These are phyloP conservation scores for Rhinoraja longicauda DNA, from an alignment of 2,797 vertebrate genomes.

Conservation along the genomic window DNA sequence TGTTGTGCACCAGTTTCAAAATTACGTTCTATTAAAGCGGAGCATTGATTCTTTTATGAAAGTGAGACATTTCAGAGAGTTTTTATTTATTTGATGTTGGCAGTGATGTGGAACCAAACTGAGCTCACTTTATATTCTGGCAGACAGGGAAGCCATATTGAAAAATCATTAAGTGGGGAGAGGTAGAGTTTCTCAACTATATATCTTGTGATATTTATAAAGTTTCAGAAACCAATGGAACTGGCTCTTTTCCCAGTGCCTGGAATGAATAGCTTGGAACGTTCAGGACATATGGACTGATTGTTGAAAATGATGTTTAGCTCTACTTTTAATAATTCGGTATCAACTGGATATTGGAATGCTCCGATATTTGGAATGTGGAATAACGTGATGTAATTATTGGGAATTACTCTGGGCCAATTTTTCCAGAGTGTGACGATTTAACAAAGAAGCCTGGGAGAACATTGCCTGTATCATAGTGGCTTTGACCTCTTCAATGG, in stretches of 20 bases:
- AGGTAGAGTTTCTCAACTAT: constrained; percentile 15
- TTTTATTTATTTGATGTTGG: constrained; percentile 30
- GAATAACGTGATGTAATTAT: not conserved
- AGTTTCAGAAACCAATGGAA: constrained; percentile 20
- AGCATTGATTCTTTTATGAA: constrained; percentile 17
- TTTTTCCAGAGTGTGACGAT: too few species aligned
- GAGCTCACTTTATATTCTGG: constrained; percentile 32
- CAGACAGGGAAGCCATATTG: constrained; percentile 35
- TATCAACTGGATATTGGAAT: not conserved
- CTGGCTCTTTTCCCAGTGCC: constrained; percentile 21
- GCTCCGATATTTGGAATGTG: not conserved
- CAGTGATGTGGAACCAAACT: constrained; percentile 7
- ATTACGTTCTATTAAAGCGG: constrained; percentile 21
- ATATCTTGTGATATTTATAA: constrained; percentile 24
- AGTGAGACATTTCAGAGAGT: constrained; percentile 9
- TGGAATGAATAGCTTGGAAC: not conserved
- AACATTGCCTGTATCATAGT: too few species aligned
- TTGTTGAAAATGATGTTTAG: constrained; percentile 20
- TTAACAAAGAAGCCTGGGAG: too few species aligned
- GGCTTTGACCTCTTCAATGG: too few species aligned
- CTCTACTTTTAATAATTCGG: not conserved
- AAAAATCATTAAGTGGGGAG: constrained; percentile 4
- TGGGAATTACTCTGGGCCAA: not conserved
- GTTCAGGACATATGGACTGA: not conserved
- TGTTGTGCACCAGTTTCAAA: constrained; percentile 12